Percentiles rank a stretch among this genome's conserved stretches.
Evolutionary conservation across 2,888 invertebrate species (phyloP).

Genomic region (Drosophila neonasuta): DNA sequence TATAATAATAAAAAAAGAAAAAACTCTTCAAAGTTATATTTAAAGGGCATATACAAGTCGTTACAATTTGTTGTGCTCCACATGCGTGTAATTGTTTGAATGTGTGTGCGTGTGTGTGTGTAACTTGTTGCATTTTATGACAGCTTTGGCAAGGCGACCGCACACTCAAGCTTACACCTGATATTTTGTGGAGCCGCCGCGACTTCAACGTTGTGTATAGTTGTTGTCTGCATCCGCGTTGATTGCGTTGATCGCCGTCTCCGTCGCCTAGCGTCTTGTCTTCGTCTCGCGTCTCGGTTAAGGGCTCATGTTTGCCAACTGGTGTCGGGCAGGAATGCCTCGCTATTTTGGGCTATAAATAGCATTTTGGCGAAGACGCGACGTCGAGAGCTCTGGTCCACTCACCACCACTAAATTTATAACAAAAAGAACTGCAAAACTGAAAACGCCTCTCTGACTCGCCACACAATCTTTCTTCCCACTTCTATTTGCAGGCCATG

Average conservation of each 20-base stretch:
- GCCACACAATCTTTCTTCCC: neutral
- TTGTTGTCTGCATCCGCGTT: neutral
- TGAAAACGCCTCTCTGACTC: constrained; percentile 27
- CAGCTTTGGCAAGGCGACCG: constrained; percentile 17
- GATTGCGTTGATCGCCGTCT: neutral
- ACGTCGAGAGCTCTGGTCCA: constrained; percentile 27
- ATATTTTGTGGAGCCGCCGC: constrained; percentile 29
- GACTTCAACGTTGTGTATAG: neutral
- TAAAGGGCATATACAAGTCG: constrained; percentile 13
- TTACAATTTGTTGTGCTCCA: neutral
- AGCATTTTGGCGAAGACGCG: constrained; percentile 20
- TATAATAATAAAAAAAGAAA: too few relatives aligned
- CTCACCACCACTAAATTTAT: constrained; percentile 38
- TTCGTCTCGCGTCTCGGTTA: constrained; percentile 35
- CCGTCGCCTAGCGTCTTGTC: neutral
- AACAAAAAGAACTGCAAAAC: constrained; percentile 7
- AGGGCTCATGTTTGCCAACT: constrained; percentile 35
- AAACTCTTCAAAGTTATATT: neutral
- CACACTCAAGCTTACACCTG: constrained; percentile 47
- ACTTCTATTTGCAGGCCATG: constrained; percentile 56
- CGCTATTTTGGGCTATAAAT: constrained; percentile 48
- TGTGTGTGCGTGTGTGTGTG: neutral
- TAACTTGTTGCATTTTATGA: constrained; percentile 30
- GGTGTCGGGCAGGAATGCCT: constrained; percentile 7
- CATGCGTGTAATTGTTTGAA: neutral